These are phyloP conservation scores for Eurystomus glaucurus DNA, from an alignment of 2,797 vertebrate species.

Conservation along the genomic window DNA sequence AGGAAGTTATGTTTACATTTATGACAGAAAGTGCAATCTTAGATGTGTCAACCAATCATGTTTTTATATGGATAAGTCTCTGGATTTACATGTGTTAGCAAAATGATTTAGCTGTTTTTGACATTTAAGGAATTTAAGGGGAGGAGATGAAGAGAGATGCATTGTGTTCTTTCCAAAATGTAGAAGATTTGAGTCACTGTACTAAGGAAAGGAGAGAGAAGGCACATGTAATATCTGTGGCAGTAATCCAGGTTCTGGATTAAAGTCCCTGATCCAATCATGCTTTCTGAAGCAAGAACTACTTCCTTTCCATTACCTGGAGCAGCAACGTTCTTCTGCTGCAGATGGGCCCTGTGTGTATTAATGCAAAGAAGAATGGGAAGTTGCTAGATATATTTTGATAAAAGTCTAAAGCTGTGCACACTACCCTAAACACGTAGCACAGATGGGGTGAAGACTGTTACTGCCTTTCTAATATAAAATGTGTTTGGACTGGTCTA, in stretches of 20 bases:
- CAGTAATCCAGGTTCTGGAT: not conserved
- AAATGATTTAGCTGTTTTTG: not conserved
- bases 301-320: not conserved
- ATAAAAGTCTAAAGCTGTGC: not conserved
- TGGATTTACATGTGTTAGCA: not conserved
- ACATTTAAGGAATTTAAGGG: not conserved
- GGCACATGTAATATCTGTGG: not conserved
- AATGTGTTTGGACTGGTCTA: not conserved
- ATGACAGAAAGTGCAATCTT: not conserved
- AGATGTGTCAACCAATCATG: not conserved
- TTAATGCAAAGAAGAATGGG: not conserved
- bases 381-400: not conserved
- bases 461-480: not conserved
- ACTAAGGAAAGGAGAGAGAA: not conserved
- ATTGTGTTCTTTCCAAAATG: not conserved
- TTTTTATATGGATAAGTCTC: not conserved
- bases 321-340: not conserved
- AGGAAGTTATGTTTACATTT: not conserved
- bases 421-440: not conserved
- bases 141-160: not conserved
- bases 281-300: not conserved
- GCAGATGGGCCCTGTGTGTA: not conserved
- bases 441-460: not conserved
- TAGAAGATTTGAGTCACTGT: not conserved
- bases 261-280: not conserved